phyloP scores from a whole-genome alignment of 2,113 vertebrate genomes.

The Gavia stellata region DNA sequence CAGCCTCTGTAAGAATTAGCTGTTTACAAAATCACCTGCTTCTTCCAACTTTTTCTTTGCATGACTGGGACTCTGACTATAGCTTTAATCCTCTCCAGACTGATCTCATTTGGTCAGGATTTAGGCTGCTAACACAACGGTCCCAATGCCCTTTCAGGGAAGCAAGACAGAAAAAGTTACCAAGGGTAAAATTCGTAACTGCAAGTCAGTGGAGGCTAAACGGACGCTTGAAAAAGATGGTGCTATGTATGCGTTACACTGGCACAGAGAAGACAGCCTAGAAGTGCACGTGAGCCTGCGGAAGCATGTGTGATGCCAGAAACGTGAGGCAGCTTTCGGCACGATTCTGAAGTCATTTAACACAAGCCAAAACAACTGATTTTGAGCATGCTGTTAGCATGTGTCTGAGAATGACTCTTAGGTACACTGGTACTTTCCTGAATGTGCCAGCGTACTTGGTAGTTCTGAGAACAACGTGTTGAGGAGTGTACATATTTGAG shows the following conservation, averaged over 20 bases:
- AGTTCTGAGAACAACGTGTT: neutral
- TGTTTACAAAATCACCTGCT: neutral
- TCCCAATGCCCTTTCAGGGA: neutral
- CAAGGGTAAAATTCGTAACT: neutral
- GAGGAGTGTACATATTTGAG: accelerated
- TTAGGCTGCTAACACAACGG: neutral
- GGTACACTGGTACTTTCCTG: neutral
- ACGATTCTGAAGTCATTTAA: neutral
- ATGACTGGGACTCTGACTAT: neutral
- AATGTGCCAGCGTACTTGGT: neutral
- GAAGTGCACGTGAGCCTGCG: neutral
- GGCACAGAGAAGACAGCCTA: neutral
- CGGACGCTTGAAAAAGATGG: neutral
- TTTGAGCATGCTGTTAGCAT: neutral
- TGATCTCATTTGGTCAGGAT: neutral
- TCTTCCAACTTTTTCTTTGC: neutral
- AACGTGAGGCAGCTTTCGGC: accelerated
- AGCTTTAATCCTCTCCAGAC: neutral
- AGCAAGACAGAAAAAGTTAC: neutral
- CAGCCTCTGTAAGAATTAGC: neutral
- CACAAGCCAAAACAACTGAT: neutral
- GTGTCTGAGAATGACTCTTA: neutral
- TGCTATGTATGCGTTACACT: accelerated
- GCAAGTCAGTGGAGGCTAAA: neutral
- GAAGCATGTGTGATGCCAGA: neutral